Evolutionary conservation across 2,888 invertebrate genomes (phyloP).

Genomic region (Buathra laborator): DNA sequence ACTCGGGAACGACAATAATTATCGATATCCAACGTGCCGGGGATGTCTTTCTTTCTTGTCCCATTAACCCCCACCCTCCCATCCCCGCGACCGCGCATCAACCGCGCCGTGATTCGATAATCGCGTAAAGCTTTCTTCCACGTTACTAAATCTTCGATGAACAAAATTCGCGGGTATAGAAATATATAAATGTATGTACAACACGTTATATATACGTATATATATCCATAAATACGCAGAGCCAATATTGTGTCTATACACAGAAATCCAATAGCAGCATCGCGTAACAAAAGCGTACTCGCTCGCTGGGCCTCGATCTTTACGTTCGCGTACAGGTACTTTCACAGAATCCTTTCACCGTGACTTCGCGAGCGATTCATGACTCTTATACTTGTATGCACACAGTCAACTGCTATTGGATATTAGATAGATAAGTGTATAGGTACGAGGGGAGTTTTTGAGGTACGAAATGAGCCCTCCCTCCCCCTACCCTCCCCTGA

Average conservation of each 20-base stretch:
- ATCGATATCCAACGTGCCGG: constrained; percentile 31
- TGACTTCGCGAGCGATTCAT: constrained; percentile 55
- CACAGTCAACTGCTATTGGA: constrained; percentile 32
- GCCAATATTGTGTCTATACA: constrained; percentile 11
- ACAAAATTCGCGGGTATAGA: constrained; percentile 7
- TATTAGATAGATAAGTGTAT: constrained; percentile 33
- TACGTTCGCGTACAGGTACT: constrained; percentile 63
- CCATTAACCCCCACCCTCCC: background rate
- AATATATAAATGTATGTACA: background rate
- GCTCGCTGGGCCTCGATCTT: constrained; percentile 50
- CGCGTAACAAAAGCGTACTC: constrained; percentile 55
- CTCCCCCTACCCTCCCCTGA: background rate
- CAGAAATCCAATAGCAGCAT: constrained; percentile 36
- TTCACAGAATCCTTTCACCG: constrained; percentile 74
- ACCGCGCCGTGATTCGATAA: constrained; percentile 33
- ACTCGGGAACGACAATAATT: constrained; percentile 51
- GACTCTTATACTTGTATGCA: constrained; percentile 21
- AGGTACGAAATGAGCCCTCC: constrained; percentile 33
- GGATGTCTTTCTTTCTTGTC: constrained; percentile 7
- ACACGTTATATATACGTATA: background rate
- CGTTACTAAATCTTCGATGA: constrained; percentile 23
- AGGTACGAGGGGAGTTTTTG: constrained; percentile 28
- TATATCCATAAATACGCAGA: background rate
- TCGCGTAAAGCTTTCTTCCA: constrained; percentile 36
- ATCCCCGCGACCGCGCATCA: constrained; percentile 2